A percentile compares a stretch with the other conserved stretches of the same genome.
These are phyloP conservation scores for Bradypodion pumilum DNA, from an alignment of 2,797 vertebrate species.

Conservation along the genomic window DNA sequence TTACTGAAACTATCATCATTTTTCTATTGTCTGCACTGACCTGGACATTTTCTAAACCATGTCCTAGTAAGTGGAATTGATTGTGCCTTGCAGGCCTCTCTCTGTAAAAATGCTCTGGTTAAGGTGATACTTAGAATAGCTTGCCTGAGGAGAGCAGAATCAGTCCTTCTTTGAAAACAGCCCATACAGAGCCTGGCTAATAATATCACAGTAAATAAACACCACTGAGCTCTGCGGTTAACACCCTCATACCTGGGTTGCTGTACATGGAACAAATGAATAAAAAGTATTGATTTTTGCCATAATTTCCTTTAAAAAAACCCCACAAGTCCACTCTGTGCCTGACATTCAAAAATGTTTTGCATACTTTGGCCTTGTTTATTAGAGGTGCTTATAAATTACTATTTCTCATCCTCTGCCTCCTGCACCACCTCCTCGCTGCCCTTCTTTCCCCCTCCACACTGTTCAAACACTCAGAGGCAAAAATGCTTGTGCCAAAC, in stretches of 20 bases:
- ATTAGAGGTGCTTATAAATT: conserved; percentile 46
- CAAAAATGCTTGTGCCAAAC: too few relatives aligned
- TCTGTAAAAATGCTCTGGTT: conserved; percentile 11
- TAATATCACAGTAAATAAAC: conserved; percentile 41
- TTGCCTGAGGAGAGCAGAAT: neutral
- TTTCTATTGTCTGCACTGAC: conserved; percentile 21
- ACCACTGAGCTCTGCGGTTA: conserved; percentile 36
- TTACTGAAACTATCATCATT: conserved; percentile 4
- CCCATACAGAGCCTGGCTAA: conserved; percentile 29
- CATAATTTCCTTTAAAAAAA: conserved; percentile 44
- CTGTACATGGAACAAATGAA: conserved; percentile 69
- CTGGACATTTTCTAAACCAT: conserved; percentile 31
- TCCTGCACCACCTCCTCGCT: neutral
- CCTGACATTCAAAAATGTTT: conserved; percentile 58
- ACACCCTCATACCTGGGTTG: conserved; percentile 45
- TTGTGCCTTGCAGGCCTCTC: conserved; percentile 2
- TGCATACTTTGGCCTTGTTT: conserved; percentile 59
- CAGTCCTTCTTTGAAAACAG: conserved; percentile 36
- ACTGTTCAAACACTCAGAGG: neutral
- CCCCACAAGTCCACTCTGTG: conserved; percentile 42
- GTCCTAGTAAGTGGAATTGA: conserved; percentile 24
- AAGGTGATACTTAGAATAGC: conserved; percentile 20
- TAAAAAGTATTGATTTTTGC: conserved; percentile 56
- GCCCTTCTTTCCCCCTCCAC: neutral
- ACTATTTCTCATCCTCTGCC: conserved; percentile 22